Percentiles rank a stretch among this genome's conserved stretches.
These are phyloP conservation scores for Omphaloscelis lunosa DNA, from an alignment of 2,888 invertebrate genomes.

Conservation along the genomic window DNA sequence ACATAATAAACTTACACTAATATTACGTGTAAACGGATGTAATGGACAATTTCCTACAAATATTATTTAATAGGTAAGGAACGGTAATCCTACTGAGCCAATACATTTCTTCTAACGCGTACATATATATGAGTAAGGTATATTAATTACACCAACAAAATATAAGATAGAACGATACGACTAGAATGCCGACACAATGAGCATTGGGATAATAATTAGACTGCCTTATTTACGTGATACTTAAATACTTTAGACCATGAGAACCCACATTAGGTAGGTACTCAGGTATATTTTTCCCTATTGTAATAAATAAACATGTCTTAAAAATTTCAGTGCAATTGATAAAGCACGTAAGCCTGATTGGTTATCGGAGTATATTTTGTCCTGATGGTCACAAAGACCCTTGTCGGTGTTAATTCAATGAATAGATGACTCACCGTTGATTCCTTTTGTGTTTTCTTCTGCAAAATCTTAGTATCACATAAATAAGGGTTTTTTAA, in stretches of 20 bases:
- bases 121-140: conserved; percentile 60
- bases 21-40: conserved; percentile 72
- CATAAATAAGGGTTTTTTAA: conserved; percentile 51
- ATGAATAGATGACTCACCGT: conserved; percentile 15
- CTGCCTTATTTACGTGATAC: conserved; percentile 55
- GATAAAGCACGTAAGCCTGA: conserved; percentile 53
- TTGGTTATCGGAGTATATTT: neutral
- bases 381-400: conserved; percentile 12
- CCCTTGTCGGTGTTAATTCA: neutral
- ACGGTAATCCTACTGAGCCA: conserved; percentile 81
- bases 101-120: conserved; percentile 71
- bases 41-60: conserved; percentile 74
- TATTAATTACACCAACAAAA: conserved; percentile 61
- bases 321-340: conserved; percentile 3
- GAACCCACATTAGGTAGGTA: too few relatives aligned
- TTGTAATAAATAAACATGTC: neutral
- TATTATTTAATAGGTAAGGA: conserved; percentile 69
- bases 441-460: neutral
- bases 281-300: neutral
- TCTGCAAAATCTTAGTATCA: conserved; percentile 28
- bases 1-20: conserved; percentile 69
- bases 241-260: neutral
- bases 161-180: conserved; percentile 75
- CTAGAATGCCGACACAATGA: conserved; percentile 79
- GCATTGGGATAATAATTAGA: conserved; percentile 59